Evolutionary conservation across 2,888 invertebrate species (phyloP), one percentile per base, ranked within the genome.

Genomic region (Trissoscelio sp.): DNA sequence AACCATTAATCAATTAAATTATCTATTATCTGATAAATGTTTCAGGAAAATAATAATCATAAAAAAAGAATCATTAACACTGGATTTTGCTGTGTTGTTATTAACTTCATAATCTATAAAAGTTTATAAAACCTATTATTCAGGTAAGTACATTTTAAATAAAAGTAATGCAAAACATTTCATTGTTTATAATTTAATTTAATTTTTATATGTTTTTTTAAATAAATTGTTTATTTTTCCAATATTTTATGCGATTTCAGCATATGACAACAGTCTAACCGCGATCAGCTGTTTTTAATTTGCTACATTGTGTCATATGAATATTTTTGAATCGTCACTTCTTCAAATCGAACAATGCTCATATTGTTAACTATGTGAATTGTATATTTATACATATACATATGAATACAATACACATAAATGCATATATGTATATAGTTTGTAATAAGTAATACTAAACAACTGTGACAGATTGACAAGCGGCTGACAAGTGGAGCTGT

Each of bases 401-500:
- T 18, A 9, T 24, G 24, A 5, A 5, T 24, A 5, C 48, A 28
- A 28, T 24, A 12, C 22, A 24, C 11, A 51, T 14, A 20, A 3
- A 18, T 18, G 11, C 9, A 20, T 46, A 9, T 46, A 46, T 46
- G 2, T 20, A 18, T 34, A 34, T 9, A 42, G 4, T 6, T 51
- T 37, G n/a, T 55, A 58, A 58, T 60, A 42, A 60, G 60, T 44
- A 44, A 18, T 44, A 60, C 16, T 12, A 44, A 44, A n/a, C 28
- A 60, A 11, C 16, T 16, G 24, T 44, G 28, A 44, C 22, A 39
- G 12, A 39, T 39, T 24, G 9, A 18, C 18, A 18, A 5, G 16
- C 9, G 16, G 18, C 18, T 44, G 9, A 16, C n/a, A 44, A 44
- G 16, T 44, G n/a, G n/a, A 18, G 18, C 7, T 7, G n/a, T 22